Percentiles rank a stretch among this genome's conserved stretches.
Conservation (phyloP, 2,113 vertebrate genomes). For the Poecilia latipinna region DNA sequence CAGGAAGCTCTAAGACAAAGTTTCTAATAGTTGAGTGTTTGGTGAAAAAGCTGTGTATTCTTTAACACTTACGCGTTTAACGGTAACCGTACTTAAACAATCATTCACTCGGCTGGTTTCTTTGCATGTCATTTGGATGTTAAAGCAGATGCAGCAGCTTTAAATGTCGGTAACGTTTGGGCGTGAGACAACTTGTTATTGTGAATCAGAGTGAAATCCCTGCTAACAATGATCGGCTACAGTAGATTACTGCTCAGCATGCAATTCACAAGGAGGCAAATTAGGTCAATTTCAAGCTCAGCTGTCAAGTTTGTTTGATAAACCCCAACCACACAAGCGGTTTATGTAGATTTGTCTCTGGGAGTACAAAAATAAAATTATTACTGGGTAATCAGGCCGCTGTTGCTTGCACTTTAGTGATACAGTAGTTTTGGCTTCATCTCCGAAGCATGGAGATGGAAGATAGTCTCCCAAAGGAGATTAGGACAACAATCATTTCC, state of each 20-base stretch:
- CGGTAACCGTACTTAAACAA: not conserved
- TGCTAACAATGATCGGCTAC: not conserved
- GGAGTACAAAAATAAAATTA: constrained; percentile 20
- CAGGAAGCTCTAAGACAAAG: not conserved
- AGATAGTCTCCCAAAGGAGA: constrained; percentile 57
- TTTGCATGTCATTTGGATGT: not conserved
- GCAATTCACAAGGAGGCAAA: constrained; percentile 13
- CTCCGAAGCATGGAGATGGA: constrained; percentile 51
- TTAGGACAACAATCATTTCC: constrained; percentile 57
- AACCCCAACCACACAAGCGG: constrained; percentile 33
- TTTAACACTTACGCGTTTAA: constrained; percentile 1
- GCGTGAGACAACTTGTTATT: not conserved
- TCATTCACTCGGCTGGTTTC: not conserved
- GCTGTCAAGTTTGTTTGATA: not conserved
- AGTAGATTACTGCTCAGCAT: constrained; percentile 10
- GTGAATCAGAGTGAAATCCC: not conserved
- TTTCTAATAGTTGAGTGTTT: constrained; percentile 26
- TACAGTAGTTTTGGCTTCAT: constrained; percentile 40
- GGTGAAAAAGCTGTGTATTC: not conserved
- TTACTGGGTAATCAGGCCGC: constrained; percentile 22
- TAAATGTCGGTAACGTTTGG: not conserved
- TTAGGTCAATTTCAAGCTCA: constrained; percentile 18
- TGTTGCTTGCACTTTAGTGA: constrained; percentile 32
- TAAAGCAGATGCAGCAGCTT: not conserved
- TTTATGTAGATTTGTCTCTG: constrained; percentile 29